These are phyloP conservation scores for Acrocephalus kingi DNA, from an alignment of 2,113 vertebrate species.

Conservation along the genomic window DNA sequence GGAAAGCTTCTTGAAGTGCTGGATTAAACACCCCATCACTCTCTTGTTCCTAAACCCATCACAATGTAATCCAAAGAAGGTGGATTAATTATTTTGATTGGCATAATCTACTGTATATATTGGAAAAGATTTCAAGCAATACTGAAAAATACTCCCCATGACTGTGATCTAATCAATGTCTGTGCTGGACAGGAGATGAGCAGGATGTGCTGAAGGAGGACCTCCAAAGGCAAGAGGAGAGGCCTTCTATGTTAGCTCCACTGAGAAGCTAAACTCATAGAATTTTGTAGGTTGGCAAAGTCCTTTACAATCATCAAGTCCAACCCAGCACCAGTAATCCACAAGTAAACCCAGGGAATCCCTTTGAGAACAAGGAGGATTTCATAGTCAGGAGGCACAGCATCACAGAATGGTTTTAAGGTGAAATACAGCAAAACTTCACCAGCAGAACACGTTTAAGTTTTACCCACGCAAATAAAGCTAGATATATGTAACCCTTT, in stretches of 20 bases:
- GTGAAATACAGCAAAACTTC: background rate
- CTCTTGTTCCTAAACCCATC: background rate
- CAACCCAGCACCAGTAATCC: background rate
- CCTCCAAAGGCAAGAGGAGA: background rate
- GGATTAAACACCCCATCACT: background rate
- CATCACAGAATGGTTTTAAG: background rate
- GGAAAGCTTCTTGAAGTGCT: background rate
- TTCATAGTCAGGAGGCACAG: background rate
- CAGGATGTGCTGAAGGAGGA: background rate
- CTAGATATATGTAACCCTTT: too few relatives aligned
- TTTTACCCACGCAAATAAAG: background rate
- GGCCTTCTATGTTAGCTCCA: background rate
- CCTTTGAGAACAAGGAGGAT: background rate
- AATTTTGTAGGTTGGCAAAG: background rate
- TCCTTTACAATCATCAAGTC: background rate
- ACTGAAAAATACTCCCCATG: background rate
- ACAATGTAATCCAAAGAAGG: background rate
- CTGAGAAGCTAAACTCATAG: background rate
- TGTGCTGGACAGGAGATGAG: background rate
- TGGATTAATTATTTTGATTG: background rate
- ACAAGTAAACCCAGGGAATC: background rate
- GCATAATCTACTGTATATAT: background rate
- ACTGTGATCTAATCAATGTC: accelerated
- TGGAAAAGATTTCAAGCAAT: background rate
- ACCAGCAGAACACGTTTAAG: background rate